These are phyloP conservation scores for Lanius collurio DNA, from an alignment of 2,113 vertebrate species.

Conservation along the genomic window DNA sequence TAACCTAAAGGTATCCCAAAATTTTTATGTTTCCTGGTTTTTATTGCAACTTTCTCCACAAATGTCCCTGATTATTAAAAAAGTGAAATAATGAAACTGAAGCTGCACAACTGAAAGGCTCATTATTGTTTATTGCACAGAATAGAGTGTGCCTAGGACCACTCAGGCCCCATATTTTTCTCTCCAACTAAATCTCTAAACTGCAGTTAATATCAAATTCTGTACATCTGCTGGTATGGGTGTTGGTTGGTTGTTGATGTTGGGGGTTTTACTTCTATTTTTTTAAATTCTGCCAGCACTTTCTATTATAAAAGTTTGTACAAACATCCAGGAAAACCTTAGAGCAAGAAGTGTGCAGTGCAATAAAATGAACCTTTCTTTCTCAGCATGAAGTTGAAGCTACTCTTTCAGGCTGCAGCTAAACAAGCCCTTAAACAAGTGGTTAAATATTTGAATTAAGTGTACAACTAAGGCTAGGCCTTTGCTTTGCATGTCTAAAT, in stretches of 20 bases:
- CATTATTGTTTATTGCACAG: not conserved
- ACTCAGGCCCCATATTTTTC: not conserved
- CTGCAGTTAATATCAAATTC: not conserved
- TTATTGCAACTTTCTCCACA: not conserved
- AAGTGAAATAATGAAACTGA: not conserved
- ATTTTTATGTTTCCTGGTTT: not conserved
- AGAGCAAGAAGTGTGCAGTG: not conserved
- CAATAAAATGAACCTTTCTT: not conserved
- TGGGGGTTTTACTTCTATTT: rapidly evolving
- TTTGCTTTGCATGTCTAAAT: not conserved
- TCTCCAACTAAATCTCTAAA: not conserved
- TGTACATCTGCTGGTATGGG: not conserved
- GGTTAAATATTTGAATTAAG: not conserved
- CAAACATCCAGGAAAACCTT: not conserved
- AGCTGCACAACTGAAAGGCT: not conserved
- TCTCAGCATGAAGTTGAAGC: not conserved
- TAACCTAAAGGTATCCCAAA: not conserved
- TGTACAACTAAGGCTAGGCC: not conserved
- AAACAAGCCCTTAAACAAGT: not conserved
- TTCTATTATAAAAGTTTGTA: not conserved
- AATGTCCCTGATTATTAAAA: not conserved
- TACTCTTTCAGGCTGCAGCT: not conserved
- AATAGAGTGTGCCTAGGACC: not conserved
- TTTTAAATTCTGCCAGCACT: not conserved
- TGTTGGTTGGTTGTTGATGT: too few species aligned